Conservation (phyloP, 1,140 invertebrate genomes). For the Scaptodrosophila lebanonensis region DNA sequence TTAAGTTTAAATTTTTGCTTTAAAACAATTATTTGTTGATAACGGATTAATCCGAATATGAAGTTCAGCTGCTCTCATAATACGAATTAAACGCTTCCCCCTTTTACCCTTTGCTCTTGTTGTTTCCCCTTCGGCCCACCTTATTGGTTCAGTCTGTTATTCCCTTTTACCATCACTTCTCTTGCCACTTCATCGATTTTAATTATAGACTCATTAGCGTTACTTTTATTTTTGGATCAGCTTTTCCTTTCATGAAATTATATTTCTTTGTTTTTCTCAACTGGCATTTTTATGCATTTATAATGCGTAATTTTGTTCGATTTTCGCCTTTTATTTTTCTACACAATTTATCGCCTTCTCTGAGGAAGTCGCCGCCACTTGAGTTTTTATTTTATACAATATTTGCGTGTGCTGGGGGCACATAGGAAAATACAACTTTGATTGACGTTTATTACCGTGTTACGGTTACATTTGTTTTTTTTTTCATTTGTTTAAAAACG, state of each 20-base stretch:
- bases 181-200: constrained; percentile 7
- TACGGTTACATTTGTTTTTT: too few relatives aligned
- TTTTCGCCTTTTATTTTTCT: constrained; percentile 8
- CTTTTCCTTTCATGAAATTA: constrained; percentile 11
- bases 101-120: too few relatives aligned
- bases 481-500: constrained; percentile 1
- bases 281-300: constrained; percentile 23
- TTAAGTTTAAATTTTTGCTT: too few relatives aligned
- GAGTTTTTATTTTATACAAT: neutral
- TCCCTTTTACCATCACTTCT: too few relatives aligned
- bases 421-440: constrained; percentile 12
- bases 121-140: too few relatives aligned
- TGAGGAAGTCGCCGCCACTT: constrained; percentile 5
- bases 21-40: too few relatives aligned
- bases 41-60: too few relatives aligned
- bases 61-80: too few relatives aligned
- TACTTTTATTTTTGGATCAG: constrained; percentile 1
- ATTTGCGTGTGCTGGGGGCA: neutral
- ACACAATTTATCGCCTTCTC: neutral
- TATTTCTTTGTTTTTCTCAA: neutral
- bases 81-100: too few relatives aligned
- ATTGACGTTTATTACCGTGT: neutral
- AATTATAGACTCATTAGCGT: constrained; percentile 8
- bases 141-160: too few relatives aligned
- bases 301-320: constrained; percentile 6